Evolutionary conservation across 2,797 vertebrate species (phyloP).

Genomic region (Pangasius sanitwongsei): DNA sequence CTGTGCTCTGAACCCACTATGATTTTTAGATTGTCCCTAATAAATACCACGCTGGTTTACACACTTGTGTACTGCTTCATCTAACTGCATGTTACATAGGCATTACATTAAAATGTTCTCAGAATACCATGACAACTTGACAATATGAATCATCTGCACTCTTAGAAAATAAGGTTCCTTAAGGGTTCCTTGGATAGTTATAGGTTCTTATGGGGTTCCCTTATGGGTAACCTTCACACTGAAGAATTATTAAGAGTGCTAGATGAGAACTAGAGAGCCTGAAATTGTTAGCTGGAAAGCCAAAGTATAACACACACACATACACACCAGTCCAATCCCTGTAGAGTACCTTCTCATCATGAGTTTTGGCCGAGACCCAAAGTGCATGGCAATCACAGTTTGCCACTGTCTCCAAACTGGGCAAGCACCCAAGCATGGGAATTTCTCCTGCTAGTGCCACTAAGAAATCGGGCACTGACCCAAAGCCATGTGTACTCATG

Average conservation of each 20-base stretch:
- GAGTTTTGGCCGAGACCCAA: slow-evolving; percentile 52
- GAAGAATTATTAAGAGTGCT: neutral
- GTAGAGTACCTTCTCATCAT: slow-evolving; percentile 53
- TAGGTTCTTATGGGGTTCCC: neutral
- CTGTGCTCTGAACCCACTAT: neutral
- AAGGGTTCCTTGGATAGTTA: neutral
- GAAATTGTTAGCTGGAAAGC: neutral
- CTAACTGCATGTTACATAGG: neutral
- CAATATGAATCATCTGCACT: neutral
- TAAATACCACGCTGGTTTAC: neutral
- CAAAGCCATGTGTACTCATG: slow-evolving; percentile 57
- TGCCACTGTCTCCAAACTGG: slow-evolving; percentile 54
- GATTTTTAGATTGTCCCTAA: neutral
- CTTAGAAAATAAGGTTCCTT: neutral
- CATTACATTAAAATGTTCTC: neutral
- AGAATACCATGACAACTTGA: no score
- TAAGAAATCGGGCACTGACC: slow-evolving; percentile 71
- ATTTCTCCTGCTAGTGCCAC: slow-evolving; percentile 45
- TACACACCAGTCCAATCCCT: slow-evolving; percentile 33
- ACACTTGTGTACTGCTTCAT: neutral
- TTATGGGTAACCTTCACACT: neutral
- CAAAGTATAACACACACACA: slow-evolving; percentile 5
- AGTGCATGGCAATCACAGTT: slow-evolving; percentile 49
- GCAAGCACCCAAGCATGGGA: slow-evolving; percentile 53
- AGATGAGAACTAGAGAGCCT: neutral